Conservation (phyloP, 2,888 invertebrate species). For the Ennomos erosarius region DNA sequence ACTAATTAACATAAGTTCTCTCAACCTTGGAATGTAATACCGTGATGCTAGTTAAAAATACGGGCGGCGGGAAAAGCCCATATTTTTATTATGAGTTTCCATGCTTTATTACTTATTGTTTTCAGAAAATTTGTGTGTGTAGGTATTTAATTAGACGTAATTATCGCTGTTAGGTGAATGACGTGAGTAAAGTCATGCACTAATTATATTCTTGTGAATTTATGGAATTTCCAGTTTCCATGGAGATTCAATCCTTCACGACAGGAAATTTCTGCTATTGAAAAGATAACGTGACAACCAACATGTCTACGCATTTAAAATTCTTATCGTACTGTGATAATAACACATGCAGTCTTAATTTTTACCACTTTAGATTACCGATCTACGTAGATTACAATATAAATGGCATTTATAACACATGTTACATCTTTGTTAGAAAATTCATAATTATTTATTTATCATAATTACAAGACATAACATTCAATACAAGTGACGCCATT, state of each 20-base stretch:
- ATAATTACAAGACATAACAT: too few species aligned
- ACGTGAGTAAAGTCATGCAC: not conserved
- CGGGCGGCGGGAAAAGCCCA: constrained; percentile 21
- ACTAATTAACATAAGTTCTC: constrained; percentile 29
- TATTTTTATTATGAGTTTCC: constrained; percentile 22
- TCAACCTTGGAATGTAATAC: constrained; percentile 22
- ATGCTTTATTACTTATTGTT: constrained; percentile 9
- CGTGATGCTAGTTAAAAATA: constrained; percentile 13
- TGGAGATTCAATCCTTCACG: constrained; percentile 10
- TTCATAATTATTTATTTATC: too few species aligned
- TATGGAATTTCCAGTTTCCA: constrained; percentile 3
- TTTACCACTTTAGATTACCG: constrained; percentile 25
- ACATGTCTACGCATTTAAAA: constrained; percentile 26
- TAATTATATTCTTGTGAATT: constrained; percentile 4
- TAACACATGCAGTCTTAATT: constrained; percentile 17
- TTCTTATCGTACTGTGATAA: constrained; percentile 30
- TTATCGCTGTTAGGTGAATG: constrained; percentile 16
- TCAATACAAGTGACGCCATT: not conserved
- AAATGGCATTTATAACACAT: not conserved
- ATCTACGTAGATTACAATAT: constrained; percentile 14
- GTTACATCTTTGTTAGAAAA: too few species aligned
- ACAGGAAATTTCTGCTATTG: constrained; percentile 19
- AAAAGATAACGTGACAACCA: constrained; percentile 32
- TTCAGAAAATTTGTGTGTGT: constrained; percentile 1
- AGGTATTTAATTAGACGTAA: constrained; percentile 9